Conservation (phyloP, 2,888 invertebrate genomes). For the Biston betularia region DNA sequence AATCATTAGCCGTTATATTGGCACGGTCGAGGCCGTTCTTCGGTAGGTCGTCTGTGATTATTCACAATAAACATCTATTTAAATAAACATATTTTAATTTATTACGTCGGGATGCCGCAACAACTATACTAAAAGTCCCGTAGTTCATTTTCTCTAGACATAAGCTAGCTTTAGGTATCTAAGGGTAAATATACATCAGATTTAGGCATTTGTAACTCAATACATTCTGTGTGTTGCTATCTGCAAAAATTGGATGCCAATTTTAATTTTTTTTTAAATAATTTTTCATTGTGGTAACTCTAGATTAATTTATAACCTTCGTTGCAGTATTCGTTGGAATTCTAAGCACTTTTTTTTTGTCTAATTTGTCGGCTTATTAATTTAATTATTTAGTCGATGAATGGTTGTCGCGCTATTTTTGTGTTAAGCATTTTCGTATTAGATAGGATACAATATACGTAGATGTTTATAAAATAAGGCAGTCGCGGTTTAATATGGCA, state of each 20-base stretch:
- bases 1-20: neutral
- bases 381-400: conserved; percentile 65
- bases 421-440: conserved; percentile 75
- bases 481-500: conserved; percentile 56
- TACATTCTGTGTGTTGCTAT: conserved; percentile 72
- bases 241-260: conserved; percentile 58
- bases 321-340: conserved; percentile 74
- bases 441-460: conserved; percentile 80
- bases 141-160: conserved; percentile 69
- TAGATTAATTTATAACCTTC: conserved; percentile 59
- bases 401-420: conserved; percentile 70
- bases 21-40: conserved; percentile 2
- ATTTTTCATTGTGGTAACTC: conserved; percentile 58
- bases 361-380: conserved; percentile 61
- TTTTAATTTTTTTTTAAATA: conserved; percentile 40
- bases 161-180: conserved; percentile 77
- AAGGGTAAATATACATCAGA: conserved; percentile 66
- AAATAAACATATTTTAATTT: conserved; percentile 49
- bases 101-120: conserved; percentile 30
- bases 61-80: conserved; percentile 44
- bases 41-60: conserved; percentile 15
- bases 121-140: conserved; percentile 44
- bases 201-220: conserved; percentile 78
- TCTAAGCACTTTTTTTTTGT: conserved; percentile 43
- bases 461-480: conserved; percentile 75